These are phyloP conservation scores for Mesocricetus auratus DNA, from an alignment of 2,113 vertebrate genomes.

Conservation along the genomic window DNA sequence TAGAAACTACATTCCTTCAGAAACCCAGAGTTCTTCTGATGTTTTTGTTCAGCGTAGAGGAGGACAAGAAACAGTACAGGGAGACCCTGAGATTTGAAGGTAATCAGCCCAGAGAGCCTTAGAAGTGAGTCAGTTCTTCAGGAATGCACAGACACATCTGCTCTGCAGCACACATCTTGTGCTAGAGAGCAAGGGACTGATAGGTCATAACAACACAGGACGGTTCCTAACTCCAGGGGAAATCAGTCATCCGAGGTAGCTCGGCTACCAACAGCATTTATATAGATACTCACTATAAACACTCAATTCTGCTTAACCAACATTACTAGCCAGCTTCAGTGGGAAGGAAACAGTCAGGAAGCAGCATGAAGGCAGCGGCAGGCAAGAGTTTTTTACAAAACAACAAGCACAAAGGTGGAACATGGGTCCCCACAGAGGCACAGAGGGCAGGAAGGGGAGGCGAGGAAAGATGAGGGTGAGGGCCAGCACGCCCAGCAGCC, in stretches of 20 bases:
- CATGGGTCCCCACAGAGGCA: neutral
- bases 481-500: neutral
- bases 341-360: neutral
- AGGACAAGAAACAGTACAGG: neutral
- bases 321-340: rapidly evolving
- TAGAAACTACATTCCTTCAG: neutral
- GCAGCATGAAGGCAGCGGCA: neutral
- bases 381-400: neutral
- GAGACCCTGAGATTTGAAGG: neutral
- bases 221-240: neutral
- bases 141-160: neutral
- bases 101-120: neutral
- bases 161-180: neutral
- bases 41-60: neutral
- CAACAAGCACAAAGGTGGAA: neutral
- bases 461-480: too few species aligned
- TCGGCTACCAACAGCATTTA: rapidly evolving
- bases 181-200: neutral
- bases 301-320: neutral
- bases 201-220: neutral
- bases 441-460: too few species aligned
- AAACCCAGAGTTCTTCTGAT: neutral
- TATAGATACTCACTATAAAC: rapidly evolving
- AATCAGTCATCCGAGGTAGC: neutral
- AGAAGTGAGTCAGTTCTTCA: neutral